Percentiles rank a stretch among this genome's conserved stretches.
These are phyloP conservation scores for Atethmia centrago DNA, from an alignment of 2,888 invertebrate genomes.

Conservation along the genomic window DNA sequence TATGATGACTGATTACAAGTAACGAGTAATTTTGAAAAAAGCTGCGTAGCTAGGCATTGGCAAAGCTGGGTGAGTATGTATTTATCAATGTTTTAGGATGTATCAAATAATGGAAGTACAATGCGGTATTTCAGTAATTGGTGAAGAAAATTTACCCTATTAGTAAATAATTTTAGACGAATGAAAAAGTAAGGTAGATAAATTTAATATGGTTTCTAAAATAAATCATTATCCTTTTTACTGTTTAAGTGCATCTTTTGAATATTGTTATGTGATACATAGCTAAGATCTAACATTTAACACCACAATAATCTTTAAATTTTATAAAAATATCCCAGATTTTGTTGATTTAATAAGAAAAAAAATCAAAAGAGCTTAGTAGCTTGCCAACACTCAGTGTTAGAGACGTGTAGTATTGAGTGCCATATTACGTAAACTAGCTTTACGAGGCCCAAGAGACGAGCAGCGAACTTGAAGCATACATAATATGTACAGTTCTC, in stretches of 20 bases:
- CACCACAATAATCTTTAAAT: background rate
- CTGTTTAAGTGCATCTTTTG: background rate
- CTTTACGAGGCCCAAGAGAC: conserved; percentile 56
- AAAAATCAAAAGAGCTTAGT: conserved; percentile 8
- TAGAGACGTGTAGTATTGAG: conserved; percentile 41
- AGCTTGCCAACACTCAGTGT: conserved; percentile 3
- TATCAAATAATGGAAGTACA: background rate
- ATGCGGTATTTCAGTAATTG: background rate
- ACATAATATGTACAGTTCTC: conserved; percentile 45
- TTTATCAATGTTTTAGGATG: conserved; percentile 2
- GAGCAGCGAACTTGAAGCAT: conserved; percentile 42
- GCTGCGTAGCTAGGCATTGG: conserved; percentile 27
- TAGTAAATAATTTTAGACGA: background rate
- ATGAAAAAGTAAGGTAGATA: too few species aligned
- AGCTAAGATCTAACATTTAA: background rate
- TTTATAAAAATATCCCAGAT: background rate
- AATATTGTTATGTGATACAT: background rate
- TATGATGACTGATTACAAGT: conserved; percentile 26
- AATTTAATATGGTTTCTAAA: background rate
- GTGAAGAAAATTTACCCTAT: background rate
- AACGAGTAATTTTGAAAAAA: conserved; percentile 27
- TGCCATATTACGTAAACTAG: conserved; percentile 59
- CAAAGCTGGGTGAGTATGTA: conserved; percentile 38
- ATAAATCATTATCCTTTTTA: background rate
- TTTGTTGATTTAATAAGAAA: background rate